These are phyloP conservation scores for Eupithecia exiguata DNA, from an alignment of 2,888 invertebrate species.

Conservation along the genomic window DNA sequence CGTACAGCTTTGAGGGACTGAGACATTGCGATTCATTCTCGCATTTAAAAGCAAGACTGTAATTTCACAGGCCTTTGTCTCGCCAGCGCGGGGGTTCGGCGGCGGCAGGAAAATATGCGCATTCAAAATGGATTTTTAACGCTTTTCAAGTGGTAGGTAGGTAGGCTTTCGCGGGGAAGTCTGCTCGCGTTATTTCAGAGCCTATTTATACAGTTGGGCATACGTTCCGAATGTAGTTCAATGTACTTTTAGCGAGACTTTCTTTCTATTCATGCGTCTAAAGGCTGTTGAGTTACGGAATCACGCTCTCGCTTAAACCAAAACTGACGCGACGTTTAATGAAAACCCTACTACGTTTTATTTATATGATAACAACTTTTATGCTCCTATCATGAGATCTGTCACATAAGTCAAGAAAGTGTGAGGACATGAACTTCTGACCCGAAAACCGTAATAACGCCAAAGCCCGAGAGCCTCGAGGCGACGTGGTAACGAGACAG, in stretches of 20 bases:
- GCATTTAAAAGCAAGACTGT: slow-evolving; percentile 82
- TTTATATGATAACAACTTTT: slow-evolving; percentile 4
- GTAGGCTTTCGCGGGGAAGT: slow-evolving; percentile 62
- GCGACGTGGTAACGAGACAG: slow-evolving; percentile 40
- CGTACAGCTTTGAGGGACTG: slow-evolving; percentile 79
- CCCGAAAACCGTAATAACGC: slow-evolving; percentile 43
- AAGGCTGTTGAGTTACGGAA: neutral
- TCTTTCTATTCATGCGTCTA: slow-evolving; percentile 7
- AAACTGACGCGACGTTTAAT: neutral
- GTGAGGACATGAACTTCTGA: slow-evolving; percentile 30
- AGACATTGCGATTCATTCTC: slow-evolving; percentile 81
- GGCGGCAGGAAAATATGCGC: slow-evolving; percentile 78
- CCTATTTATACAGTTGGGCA: slow-evolving; percentile 46
- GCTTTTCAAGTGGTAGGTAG: slow-evolving; percentile 72
- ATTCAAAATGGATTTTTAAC: slow-evolving; percentile 79
- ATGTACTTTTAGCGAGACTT: slow-evolving; percentile 19
- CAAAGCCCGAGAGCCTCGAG: slow-evolving; percentile 38
- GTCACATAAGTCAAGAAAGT: slow-evolving; percentile 6
- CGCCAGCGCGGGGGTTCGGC: slow-evolving; percentile 59
- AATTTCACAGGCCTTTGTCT: slow-evolving; percentile 82
- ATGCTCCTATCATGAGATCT: neutral
- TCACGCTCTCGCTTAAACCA: neutral
- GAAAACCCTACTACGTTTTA: neutral
- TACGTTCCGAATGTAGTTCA: slow-evolving; percentile 26
- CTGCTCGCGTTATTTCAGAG: slow-evolving; percentile 54